Evolutionary conservation across 2,888 invertebrate genomes (phyloP), one percentile per base, ranked within the genome.

Genomic region (Ommatoiulus sabulosus): DNA sequence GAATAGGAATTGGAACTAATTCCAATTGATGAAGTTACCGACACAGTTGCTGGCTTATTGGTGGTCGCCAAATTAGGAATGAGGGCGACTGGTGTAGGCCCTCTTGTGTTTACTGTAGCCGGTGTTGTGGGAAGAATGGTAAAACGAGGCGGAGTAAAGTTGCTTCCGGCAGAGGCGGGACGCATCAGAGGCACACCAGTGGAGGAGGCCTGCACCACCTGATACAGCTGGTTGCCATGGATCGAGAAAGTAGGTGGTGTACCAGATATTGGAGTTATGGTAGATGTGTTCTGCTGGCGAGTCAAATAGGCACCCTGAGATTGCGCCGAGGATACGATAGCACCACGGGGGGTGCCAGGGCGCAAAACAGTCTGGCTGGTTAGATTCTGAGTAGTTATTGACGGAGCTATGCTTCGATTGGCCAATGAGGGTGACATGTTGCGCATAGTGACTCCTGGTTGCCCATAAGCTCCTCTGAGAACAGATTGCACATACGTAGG

Each of bases 211-310:
- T 89, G 89, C 17, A 90, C 72, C 35, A 95, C 95, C 94, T 95
- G 94, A 93, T 94, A 95, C 91, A 95, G 93, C 92, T 95, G 95
- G 92, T 94, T 95, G 90, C 94, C 94, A 90, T 94, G 93, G 90
- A 95, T 93, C 90, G 94, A 94, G 92, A 95, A 95, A 89, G 94
- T 94, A 12, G 94, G 94, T 20, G 88, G 5, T 35, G 35, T 44
- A 44, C 35, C 43, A 10, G 87, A 63, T 20, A 86, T 72, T 6
- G 88, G 88, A 4, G 84, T 80, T 17, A 80, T 46, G n/a, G 63
- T 44, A 44, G 87, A 72, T 15, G 63, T 46, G 84, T 84, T 20
- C 87, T 88, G 88, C 63, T 63, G 57, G 52, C 84, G 57, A 6
- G 63, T n/a, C 72, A 52, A 44, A 44, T 44, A 43, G 17, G 86